Percentiles rank a stretch among this genome's conserved stretches.
phyloP scores from a whole-genome alignment of 2,113 vertebrate genomes.

The Centrocercus urophasianus region DNA sequence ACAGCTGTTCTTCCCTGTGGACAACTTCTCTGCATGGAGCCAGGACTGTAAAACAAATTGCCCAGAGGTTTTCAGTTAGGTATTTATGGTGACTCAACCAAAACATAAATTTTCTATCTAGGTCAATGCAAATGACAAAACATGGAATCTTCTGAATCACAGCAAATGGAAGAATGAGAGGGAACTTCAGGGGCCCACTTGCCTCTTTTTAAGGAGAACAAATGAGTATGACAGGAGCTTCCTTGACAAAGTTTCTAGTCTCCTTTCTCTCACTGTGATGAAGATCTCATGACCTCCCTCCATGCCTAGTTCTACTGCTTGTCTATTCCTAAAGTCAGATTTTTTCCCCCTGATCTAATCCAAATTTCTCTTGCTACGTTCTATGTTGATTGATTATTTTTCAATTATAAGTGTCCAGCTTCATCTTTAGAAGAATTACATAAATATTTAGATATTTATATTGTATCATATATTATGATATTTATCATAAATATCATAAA shows the following conservation, averaged over 20 bases:
- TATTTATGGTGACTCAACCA: neutral
- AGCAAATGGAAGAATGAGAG: neutral
- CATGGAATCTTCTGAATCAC: neutral
- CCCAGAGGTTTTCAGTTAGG: neutral
- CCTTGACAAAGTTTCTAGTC: neutral
- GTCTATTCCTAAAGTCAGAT: neutral
- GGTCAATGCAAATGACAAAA: neutral
- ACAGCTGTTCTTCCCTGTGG: neutral
- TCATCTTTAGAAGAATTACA: neutral
- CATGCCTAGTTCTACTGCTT: neutral
- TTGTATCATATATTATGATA: too few species aligned
- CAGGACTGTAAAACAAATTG: neutral
- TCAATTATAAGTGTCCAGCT: neutral
- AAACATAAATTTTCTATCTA: neutral
- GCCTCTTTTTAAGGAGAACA: neutral
- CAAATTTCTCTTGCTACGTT: neutral
- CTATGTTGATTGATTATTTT: neutral
- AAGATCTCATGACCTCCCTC: neutral
- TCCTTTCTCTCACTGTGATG: neutral
- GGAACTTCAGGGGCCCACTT: neutral
- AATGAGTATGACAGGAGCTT: neutral
- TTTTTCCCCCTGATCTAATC: neutral
- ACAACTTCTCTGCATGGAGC: neutral
- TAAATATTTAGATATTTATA: neutral
- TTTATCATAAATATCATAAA: too few species aligned